Conservation (phyloP, 2,797 vertebrate genomes). For the Poecilia velifera region DNA sequence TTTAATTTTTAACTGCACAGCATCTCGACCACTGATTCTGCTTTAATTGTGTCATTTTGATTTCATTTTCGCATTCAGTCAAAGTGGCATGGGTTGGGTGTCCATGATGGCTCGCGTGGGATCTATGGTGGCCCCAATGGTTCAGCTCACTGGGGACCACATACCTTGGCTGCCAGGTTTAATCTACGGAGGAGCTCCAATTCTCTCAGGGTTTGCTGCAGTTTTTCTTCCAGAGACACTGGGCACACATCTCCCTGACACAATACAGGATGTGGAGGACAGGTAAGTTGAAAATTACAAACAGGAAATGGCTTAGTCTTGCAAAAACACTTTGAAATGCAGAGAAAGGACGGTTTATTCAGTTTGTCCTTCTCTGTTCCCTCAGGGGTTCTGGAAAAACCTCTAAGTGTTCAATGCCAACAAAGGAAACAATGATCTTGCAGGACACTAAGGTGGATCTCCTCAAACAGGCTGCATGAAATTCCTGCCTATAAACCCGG, state of each 20-base stretch:
- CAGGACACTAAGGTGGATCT: constrained; percentile 54
- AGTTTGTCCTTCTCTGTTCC: constrained; percentile 35
- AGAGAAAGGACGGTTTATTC: not conserved
- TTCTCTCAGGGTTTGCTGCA: constrained; percentile 80
- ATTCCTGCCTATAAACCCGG: constrained; percentile 11
- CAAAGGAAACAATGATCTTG: constrained; percentile 58
- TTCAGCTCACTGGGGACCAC: constrained; percentile 78
- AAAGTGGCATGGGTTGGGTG: constrained; percentile 87
- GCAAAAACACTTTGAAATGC: not conserved
- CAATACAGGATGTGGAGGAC: constrained; percentile 85
- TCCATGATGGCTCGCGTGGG: constrained; percentile 84
- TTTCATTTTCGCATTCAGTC: constrained; percentile 71
- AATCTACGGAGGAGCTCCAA: constrained; percentile 82
- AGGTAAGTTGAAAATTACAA: constrained; percentile 72
- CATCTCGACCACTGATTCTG: not conserved
- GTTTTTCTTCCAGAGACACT: constrained; percentile 87
- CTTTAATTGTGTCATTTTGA: not conserved
- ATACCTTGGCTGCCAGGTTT: constrained; percentile 77
- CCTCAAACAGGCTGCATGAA: constrained; percentile 70
- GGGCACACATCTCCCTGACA: constrained; percentile 82
- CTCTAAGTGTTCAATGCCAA: constrained; percentile 34
- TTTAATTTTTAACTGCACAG: not conserved
- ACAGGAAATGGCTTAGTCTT: constrained; percentile 1
- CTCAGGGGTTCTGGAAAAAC: constrained; percentile 56
- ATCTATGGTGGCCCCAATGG: constrained; percentile 84